Evolutionary conservation across 2,113 vertebrate species (phyloP).

Genomic region (cat (Felis catus)): F.catus_Fca126_mat1.0 CM031421.1:15203001-15203500

Average conservation of each 20-base stretch:
- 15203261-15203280: not conserved
- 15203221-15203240: not conserved
- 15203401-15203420: rapidly evolving
- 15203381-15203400: not conserved
- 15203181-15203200: rapidly evolving
- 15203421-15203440: not conserved
- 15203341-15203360: not conserved
- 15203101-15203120: not conserved
- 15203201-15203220: not conserved
- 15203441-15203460: not conserved
- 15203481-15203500: not conserved
- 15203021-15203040: not conserved
- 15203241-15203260: not conserved
- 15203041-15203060: not conserved
- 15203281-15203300: not conserved
- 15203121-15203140: not conserved
- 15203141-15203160: not conserved
- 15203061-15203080: not conserved
- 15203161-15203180: not conserved
- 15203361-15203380: not conserved
- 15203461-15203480: not conserved
- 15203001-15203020: not conserved
- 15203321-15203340: not conserved
- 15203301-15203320: not conserved
- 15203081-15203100: not conserved